Percentiles rank a stretch among this genome's conserved stretches.
Conservation (phyloP, 2,888 invertebrate species). For the Dendrolimus pini region DNA sequence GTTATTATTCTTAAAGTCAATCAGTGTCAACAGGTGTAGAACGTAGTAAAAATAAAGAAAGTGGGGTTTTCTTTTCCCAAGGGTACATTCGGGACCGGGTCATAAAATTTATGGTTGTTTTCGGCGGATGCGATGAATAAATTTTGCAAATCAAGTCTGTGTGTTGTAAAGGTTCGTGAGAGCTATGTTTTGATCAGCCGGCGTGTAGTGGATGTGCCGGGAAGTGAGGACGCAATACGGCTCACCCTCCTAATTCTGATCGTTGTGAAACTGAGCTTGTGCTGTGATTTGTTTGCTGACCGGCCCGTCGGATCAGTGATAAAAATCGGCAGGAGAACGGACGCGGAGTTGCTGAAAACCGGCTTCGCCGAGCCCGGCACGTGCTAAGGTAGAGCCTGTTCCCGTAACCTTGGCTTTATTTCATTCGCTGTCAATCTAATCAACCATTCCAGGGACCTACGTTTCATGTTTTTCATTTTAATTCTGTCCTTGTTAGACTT, state of each 20-base stretch:
- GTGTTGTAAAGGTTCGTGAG: slow-evolving; percentile 70
- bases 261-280: slow-evolving; percentile 45
- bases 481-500: background rate
- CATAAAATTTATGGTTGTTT: slow-evolving; percentile 65
- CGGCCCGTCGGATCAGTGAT: slow-evolving; percentile 24
- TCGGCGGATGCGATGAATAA: slow-evolving; percentile 76
- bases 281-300: slow-evolving; percentile 27
- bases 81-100: slow-evolving; percentile 53
- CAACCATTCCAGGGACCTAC: background rate
- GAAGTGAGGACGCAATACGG: slow-evolving; percentile 49
- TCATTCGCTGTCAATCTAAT: slow-evolving; percentile 1
- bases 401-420: slow-evolving; percentile 35
- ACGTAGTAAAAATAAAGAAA: slow-evolving; percentile 44
- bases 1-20: slow-evolving; percentile 61
- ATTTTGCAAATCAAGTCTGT: slow-evolving; percentile 73
- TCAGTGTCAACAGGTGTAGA: slow-evolving; percentile 58
- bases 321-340: slow-evolving; percentile 21
- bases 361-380: slow-evolving; percentile 35
- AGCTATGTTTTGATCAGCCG: slow-evolving; percentile 69
- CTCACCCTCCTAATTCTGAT: slow-evolving; percentile 39
- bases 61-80: slow-evolving; percentile 27
- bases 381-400: slow-evolving; percentile 56
- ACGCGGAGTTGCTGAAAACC: slow-evolving; percentile 31
- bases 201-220: slow-evolving; percentile 64
- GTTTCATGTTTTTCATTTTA: background rate